phyloP scores from a whole-genome alignment of 2,113 vertebrate species.

The Xenopus tropicalis region UCB_Xtro_10.0 CM004447.2:105919501-105920000 shows the following conservation, averaged over 20 bases:
- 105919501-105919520: not conserved
- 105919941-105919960: not conserved
- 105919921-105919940: not conserved
- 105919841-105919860: constrained; percentile 62
- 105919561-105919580: constrained; percentile 89
- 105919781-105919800: constrained; percentile 69
- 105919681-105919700: not conserved
- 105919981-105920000: no score
- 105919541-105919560: not conserved
- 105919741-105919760: no score
- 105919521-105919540: not conserved
- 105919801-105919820: constrained; percentile 76
- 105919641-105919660: constrained; percentile 85
- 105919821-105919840: constrained; percentile 72
- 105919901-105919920: no score
- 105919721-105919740: no score
- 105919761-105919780: constrained; percentile 73
- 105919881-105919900: constrained; percentile 57
- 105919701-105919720: not conserved
- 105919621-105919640: constrained; percentile 98
- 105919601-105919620: constrained; percentile 97
- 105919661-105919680: not conserved
- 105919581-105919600: constrained; percentile 98
- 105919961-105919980: no score
- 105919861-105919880: constrained; percentile 47